phyloP scores from a whole-genome alignment of 2,888 invertebrate genomes.

The Lymantria dispar region DNA sequence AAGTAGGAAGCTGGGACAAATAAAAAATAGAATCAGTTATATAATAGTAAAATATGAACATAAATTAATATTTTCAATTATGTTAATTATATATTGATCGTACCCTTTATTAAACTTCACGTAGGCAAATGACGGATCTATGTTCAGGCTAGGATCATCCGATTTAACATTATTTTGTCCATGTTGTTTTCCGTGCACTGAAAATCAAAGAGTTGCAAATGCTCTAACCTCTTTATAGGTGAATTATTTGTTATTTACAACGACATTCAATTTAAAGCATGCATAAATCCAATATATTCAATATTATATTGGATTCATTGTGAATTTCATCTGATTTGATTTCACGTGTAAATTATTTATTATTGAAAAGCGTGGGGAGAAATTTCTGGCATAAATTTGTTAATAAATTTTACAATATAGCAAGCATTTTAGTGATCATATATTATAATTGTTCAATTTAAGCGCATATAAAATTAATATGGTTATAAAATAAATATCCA shows the following conservation, averaged over 20 bases:
- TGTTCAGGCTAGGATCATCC: constrained; percentile 76
- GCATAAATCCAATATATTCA: constrained; percentile 9
- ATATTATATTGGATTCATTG: background rate
- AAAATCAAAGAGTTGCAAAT: constrained; percentile 37
- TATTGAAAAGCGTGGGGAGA: constrained; percentile 5
- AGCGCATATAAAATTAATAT: background rate
- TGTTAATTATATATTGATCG: constrained; percentile 20
- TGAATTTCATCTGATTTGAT: background rate
- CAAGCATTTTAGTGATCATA: background rate
- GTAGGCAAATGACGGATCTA: constrained; percentile 90
- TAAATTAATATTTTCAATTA: background rate
- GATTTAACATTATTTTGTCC: constrained; percentile 39
- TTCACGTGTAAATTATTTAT: constrained; percentile 6
- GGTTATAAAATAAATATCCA: background rate
- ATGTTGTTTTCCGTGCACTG: constrained; percentile 53
- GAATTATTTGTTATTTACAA: constrained; percentile 14
- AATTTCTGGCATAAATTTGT: background rate
- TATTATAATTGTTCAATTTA: background rate
- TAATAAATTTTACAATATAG: background rate
- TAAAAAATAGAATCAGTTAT: constrained; percentile 27
- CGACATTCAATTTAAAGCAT: constrained; percentile 22
- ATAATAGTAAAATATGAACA: constrained; percentile 3
- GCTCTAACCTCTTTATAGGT: constrained; percentile 3
- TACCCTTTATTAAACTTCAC: constrained; percentile 89
- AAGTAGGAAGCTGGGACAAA: constrained; percentile 59